phyloP scores from a whole-genome alignment of 2,113 vertebrate genomes.

The Melanocharis versteri region DNA sequence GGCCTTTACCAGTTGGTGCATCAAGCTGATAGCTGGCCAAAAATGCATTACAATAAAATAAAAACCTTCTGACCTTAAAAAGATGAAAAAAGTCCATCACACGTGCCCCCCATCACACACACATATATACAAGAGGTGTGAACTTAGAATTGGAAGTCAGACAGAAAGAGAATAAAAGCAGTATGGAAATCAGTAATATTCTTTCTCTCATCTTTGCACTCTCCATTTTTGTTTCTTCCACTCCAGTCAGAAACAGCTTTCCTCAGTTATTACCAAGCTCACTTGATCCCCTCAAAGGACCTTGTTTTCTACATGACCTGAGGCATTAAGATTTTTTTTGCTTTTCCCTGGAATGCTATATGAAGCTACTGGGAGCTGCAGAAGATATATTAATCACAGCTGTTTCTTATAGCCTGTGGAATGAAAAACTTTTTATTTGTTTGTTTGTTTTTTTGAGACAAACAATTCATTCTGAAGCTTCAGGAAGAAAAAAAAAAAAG shows the following conservation, averaged over 20 bases:
- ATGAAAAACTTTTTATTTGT: neutral
- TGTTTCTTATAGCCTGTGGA: neutral
- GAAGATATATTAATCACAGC: neutral
- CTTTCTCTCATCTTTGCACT: neutral
- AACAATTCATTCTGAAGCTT: neutral
- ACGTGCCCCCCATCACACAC: neutral
- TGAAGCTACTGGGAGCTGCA: neutral
- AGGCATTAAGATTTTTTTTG: neutral
- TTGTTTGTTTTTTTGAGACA: neutral
- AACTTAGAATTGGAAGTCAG: neutral
- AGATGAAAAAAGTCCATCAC: neutral
- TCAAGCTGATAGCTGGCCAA: slow-evolving; percentile 34
- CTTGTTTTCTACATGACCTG: neutral
- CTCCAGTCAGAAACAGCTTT: neutral
- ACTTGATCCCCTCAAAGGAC: neutral
- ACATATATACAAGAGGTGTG: rapidly evolving
- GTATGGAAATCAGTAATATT: neutral
- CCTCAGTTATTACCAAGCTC: neutral
- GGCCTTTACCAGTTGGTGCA: slow-evolving; percentile 58
- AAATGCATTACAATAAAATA: slow-evolving; percentile 20
- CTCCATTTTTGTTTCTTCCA: neutral
- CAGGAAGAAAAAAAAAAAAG: neutral
- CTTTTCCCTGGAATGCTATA: neutral
- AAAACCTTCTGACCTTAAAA: neutral
- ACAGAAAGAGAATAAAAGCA: neutral